Conservation (phyloP, 2,113 vertebrate genomes). For the Stigmatopora nigra region DNA sequence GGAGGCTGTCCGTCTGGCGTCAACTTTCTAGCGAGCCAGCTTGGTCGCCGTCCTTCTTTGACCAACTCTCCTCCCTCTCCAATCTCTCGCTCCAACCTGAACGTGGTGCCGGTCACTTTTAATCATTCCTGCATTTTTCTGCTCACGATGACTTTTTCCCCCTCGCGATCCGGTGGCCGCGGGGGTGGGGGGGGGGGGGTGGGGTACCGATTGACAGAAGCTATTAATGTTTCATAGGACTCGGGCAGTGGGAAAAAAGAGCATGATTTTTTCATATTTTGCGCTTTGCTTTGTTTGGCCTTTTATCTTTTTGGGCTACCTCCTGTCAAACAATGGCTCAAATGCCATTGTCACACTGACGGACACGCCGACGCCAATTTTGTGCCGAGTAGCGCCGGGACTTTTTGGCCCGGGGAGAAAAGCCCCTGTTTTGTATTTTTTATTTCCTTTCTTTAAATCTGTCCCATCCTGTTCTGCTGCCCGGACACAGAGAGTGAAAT, state of each 20-base stretch:
- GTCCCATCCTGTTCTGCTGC: too few relatives aligned
- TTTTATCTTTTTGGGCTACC: conserved; percentile 3
- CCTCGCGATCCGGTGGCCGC: conserved; percentile 28
- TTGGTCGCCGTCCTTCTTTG: conserved; percentile 1
- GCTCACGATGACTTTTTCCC: conserved; percentile 42
- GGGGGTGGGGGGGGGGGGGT: too few relatives aligned
- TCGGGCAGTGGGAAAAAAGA: conserved; percentile 8
- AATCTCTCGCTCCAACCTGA: conserved; percentile 12
- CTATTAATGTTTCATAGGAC: conserved; percentile 44
- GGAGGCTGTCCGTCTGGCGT: conserved; percentile 20
- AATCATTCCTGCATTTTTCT: conserved; percentile 40
- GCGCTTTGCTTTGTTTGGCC: not conserved
- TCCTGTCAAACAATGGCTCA: conserved; percentile 19
- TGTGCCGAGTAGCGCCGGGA: too few relatives aligned
- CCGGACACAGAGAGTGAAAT: too few relatives aligned
- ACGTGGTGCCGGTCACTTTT: conserved; percentile 40
- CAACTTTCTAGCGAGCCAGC: conserved; percentile 1
- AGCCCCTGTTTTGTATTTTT: too few relatives aligned
- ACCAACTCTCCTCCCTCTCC: conserved; percentile 1
- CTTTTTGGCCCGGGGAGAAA: too few relatives aligned
- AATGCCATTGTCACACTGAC: conserved; percentile 18
- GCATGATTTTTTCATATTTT: conserved; percentile 40
- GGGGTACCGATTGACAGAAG: conserved; percentile 1
- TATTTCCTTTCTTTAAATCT: too few relatives aligned
- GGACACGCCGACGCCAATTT: not conserved